Evolutionary conservation across 2,888 invertebrate genomes (phyloP).

Genomic region (Dorcus parallelipipedus): DNA sequence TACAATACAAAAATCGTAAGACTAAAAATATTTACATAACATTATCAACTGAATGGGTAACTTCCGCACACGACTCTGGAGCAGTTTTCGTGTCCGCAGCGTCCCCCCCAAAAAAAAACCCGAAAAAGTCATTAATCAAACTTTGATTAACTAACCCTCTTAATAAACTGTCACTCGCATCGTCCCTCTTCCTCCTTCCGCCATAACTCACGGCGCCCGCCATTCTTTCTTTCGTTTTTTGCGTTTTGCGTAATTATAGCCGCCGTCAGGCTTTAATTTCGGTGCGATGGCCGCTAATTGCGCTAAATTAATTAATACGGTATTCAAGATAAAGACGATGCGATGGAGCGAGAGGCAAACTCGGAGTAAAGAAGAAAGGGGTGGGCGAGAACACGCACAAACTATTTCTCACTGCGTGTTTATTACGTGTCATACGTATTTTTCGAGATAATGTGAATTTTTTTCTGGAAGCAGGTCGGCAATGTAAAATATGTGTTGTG

Average conservation of each 20-base stretch:
- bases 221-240: background rate
- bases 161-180: constrained; percentile 29
- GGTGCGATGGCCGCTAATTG: background rate
- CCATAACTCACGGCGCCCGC: constrained; percentile 21
- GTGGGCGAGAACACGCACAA: too few relatives aligned
- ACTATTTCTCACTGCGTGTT: too few relatives aligned
- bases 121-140: constrained; percentile 26
- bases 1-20: too few relatives aligned
- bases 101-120: constrained; percentile 10
- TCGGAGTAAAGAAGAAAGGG: too few relatives aligned
- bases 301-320: background rate
- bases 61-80: background rate
- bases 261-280: constrained; percentile 4
- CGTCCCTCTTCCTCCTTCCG: constrained; percentile 20
- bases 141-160: constrained; percentile 28
- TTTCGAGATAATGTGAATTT: too few relatives aligned
- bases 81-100: background rate
- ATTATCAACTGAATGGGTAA: background rate
- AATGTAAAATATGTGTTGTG: too few relatives aligned
- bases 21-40: too few relatives aligned
- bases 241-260: constrained; percentile 4
- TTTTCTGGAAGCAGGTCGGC: too few relatives aligned
- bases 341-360: too few relatives aligned
- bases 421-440: too few relatives aligned
- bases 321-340: too few relatives aligned